Conservation (phyloP, 2,797 vertebrate species). For the Aplochiton taeniatus region DNA sequence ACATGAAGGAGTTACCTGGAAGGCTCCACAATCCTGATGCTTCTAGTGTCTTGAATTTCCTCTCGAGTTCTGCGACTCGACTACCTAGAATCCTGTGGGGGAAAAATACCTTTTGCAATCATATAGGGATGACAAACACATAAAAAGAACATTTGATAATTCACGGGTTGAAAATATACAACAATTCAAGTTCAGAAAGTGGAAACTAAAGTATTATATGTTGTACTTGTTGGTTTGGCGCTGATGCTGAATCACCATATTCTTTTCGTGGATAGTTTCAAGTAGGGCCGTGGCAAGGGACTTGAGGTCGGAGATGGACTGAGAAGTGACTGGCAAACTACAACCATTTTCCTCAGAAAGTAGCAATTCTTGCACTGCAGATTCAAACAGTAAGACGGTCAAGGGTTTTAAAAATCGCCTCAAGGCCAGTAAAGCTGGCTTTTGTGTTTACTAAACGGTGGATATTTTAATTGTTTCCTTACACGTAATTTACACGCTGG, state of each 20-base stretch:
- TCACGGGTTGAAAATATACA: neutral
- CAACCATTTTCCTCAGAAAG: conserved; percentile 91
- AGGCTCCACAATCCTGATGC: conserved; percentile 96
- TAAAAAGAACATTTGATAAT: neutral
- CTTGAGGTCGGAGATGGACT: conserved; percentile 97
- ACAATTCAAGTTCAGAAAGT: too few relatives aligned
- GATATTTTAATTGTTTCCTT: too few relatives aligned
- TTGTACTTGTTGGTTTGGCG: conserved; percentile 96
- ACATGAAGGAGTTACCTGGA: conserved; percentile 81
- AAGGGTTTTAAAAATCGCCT: neutral
- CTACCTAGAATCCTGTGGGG: conserved; percentile 89
- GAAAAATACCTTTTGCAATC: neutral
- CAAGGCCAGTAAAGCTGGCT: too few relatives aligned
- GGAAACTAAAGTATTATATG: neutral
- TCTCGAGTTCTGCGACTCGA: conserved; percentile 93
- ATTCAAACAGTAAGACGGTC: neutral
- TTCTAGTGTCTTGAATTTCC: conserved; percentile 94
- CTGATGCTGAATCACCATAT: conserved; percentile 98
- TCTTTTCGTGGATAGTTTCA: conserved; percentile 98
- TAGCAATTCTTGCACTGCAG: conserved; percentile 79
- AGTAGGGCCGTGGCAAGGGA: conserved; percentile 94
- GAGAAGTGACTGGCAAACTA: conserved; percentile 92
- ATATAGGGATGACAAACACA: neutral
- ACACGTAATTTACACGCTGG: too few relatives aligned
- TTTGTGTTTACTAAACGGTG: too few relatives aligned